Base-by-base conservation (phyloP, 2,888 invertebrate species). In the Erebia palarica region DNA sequence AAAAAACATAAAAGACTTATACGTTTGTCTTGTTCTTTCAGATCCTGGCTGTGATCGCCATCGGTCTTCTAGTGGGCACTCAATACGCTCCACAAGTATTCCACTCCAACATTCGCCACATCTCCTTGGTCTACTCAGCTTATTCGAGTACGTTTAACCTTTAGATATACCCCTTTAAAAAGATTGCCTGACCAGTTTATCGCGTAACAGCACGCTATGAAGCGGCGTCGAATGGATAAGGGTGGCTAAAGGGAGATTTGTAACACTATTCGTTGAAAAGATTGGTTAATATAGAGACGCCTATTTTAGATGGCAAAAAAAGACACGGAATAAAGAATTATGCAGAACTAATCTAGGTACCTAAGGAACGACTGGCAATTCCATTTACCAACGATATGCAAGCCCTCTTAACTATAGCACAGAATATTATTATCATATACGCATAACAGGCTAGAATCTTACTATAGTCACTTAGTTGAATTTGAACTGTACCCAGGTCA, bases 91-190 rank as follows among this genome's bases (percentile, higher is more conserved):
- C 91, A 1, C 89, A 91, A 76, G 89, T 94, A n/a, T 88, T 95
- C 55, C 94, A 94, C 44, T 86, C 91, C 81, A 81, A 94, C 86
- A 79, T 95, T 87, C 82, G 91, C 88, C 85, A 96, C 80, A 94
- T 95, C 18, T 96, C 95, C 0, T 90, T 96, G 73, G 95, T 96
- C 85, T 96, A 95, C 86, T 94, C 95, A 14, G 93, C 95, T 4
- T 94, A 94, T 82, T 94, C 94, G 14, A 92, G 94, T 93, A 82
- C 90, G 90, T 88, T 63, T 57, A 44, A 47, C 44, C 60, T 61
- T 61, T 61, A 44, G 44, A n/a, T 60, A 10, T n/a, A 60, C 16
- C 53, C 53, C 16, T 16, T 44, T 57, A 57, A 57, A 57, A 4
- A 57, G 57, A 21, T 18, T 18, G 11, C 10, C 60, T 16, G 53